Percentiles rank a stretch among this genome's conserved stretches.
These are phyloP conservation scores for Drosophila suzukii DNA, from an alignment of 1,140 invertebrate genomes.

Conservation along the genomic window DNA sequence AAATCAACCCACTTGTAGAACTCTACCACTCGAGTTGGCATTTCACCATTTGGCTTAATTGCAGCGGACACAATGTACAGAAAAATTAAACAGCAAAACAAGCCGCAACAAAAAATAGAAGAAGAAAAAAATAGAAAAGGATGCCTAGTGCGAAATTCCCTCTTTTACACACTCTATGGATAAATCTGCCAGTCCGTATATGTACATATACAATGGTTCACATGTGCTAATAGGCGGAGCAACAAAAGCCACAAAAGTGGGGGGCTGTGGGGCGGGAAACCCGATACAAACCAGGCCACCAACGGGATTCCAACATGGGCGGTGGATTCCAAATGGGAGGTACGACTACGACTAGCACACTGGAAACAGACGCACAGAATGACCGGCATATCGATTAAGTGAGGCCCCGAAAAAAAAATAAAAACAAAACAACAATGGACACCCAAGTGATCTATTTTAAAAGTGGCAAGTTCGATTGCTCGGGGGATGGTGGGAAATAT, in stretches of 20 bases:
- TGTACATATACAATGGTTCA: background rate
- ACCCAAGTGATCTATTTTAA: slow-evolving; percentile 36
- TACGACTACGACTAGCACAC: no score
- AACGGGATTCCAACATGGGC: slow-evolving; percentile 30
- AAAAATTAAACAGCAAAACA: slow-evolving; percentile 32
- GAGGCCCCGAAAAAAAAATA: slow-evolving; percentile 6
- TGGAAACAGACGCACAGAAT: slow-evolving; percentile 18
- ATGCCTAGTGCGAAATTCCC: slow-evolving; percentile 42
- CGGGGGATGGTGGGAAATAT: slow-evolving; percentile 1
- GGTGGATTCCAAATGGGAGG: slow-evolving; percentile 3
- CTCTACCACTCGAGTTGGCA: slow-evolving; percentile 67
- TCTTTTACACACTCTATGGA: slow-evolving; percentile 6
- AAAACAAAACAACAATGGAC: slow-evolving; percentile 1
- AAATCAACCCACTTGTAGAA: slow-evolving; percentile 70
- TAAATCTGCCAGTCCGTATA: slow-evolving; percentile 6
- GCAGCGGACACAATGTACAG: slow-evolving; percentile 58
- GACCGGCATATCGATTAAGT: slow-evolving; percentile 43
- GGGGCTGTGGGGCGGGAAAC: background rate
- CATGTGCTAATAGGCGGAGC: slow-evolving; percentile 77
- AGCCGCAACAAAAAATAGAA: slow-evolving; percentile 7
- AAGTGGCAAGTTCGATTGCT: slow-evolving; percentile 23
- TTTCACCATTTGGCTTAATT: slow-evolving; percentile 77
- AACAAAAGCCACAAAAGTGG: slow-evolving; percentile 60
- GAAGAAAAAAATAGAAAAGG: slow-evolving; percentile 37
- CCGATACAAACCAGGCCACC: slow-evolving; percentile 59